These are phyloP conservation scores for Mylabris sibirica DNA, from an alignment of 2,888 invertebrate genomes.

Conservation along the genomic window DNA sequence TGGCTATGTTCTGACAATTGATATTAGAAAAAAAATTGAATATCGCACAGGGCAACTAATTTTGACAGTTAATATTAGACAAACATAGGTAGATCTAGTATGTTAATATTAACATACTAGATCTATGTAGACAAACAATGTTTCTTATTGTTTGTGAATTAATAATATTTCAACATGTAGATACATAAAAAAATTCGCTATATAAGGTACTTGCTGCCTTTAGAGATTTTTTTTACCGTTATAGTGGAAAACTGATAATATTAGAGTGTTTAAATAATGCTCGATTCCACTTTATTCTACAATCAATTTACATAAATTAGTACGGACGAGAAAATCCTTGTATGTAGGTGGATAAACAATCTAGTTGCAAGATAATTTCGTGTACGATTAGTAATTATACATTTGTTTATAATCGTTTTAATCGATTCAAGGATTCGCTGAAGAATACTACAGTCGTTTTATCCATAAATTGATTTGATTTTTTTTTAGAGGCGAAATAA, in stretches of 20 bases:
- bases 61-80: too few species aligned
- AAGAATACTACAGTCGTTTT: neutral
- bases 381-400: neutral
- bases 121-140: too few species aligned
- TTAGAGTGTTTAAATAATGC: neutral
- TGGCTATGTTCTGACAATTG: too few species aligned
- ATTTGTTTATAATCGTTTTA: neutral
- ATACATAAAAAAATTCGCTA: too few species aligned
- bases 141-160: too few species aligned
- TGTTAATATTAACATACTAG: too few species aligned
- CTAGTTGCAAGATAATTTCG: neutral
- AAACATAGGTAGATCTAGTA: too few species aligned
- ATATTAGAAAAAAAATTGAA: too few species aligned
- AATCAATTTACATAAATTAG: conserved; percentile 11
- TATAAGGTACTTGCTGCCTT: too few species aligned
- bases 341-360: neutral
- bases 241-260: neutral
- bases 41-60: too few species aligned
- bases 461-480: neutral
- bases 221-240: too few species aligned
- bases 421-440: neutral
- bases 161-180: too few species aligned
- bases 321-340: conserved; percentile 22
- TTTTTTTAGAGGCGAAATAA: neutral
- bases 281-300: conserved; percentile 1